Base-by-base conservation (phyloP, 2,797 vertebrate species). In the Pseudopleuronectes americanus region DNA sequence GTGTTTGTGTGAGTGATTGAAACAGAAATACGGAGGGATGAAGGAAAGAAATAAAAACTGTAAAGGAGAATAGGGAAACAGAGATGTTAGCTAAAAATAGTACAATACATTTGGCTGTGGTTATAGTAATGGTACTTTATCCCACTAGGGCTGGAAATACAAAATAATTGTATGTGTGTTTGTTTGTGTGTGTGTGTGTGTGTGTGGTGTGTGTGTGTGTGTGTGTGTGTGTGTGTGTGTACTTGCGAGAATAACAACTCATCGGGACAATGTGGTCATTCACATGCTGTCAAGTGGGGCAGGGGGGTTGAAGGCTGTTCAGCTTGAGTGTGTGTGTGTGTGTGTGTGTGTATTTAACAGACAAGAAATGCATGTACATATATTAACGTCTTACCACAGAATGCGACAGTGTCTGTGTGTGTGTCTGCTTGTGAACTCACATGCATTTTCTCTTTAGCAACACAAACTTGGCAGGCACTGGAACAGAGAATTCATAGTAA, bases 391-490 rank as follows among this genome's bases (percentile, higher is more conserved):
- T 59, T 26, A 68, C 59, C 38, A 76, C 62, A 64, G 14, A 65
- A 24, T 47, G 63, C 26, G 52, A 66, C 43, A 23, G 3, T 22
- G 51, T 63, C 57, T 48, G 49, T 76, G 76, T 48, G 58, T 69
- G 17, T 76, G 8, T 54, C 4, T 58, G 41, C 60, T 21, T 65
- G 61, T 71, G 68, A 65, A 77, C 71, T 81, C 61, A 24, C 88
- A 87, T 90, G 91, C 88, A 83, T 79, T 84, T 84, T 83, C 68
- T 86, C 84, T 69, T 77, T 47, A 83, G 80, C 76, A 64, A 90
- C 87, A 89, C 80, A 79, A 87, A 86, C 88, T 77, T 72, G 74
- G 83, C 89, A 92, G 92, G 91, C 92, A 93, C 91, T 90, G 82
- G 53, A 90, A 85, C 83, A 75, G 83, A 84, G 79, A 83, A 82